Percentiles rank a stretch among this genome's conserved stretches.
These are phyloP conservation scores for Enteromius argenteus DNA, from an alignment of 2,797 vertebrate genomes.

Conservation along the genomic window DNA sequence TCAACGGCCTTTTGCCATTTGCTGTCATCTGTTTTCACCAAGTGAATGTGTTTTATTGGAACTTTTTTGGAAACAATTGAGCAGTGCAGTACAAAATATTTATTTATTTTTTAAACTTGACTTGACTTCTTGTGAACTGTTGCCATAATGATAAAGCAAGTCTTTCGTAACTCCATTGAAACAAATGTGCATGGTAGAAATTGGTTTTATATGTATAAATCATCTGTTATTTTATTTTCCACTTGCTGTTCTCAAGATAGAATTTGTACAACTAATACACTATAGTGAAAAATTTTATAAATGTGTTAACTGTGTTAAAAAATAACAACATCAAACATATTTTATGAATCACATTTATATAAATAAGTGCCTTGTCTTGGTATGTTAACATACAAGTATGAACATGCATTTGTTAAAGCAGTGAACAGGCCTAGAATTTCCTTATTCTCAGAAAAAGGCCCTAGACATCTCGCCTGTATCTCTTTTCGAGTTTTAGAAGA, in stretches of 20 bases:
- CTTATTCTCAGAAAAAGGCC: too few relatives aligned
- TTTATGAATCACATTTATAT: neutral
- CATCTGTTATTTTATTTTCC: too few relatives aligned
- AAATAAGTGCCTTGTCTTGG: neutral
- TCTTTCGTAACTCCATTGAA: neutral
- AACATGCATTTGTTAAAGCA: too few relatives aligned
- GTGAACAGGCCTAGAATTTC: too few relatives aligned
- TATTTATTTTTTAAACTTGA: neutral
- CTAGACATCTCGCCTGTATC: too few relatives aligned
- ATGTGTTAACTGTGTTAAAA: neutral
- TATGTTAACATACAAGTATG: too few relatives aligned
- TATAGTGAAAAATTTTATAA: neutral
- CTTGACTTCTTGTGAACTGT: neutral
- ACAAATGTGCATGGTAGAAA: neutral
- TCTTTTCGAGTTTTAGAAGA: too few relatives aligned
- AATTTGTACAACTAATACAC: neutral
- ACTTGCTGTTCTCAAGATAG: neutral
- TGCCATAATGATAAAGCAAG: neutral
- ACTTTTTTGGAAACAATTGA: neutral
- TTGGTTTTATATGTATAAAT: too few relatives aligned
- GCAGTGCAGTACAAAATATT: neutral
- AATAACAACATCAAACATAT: neutral
- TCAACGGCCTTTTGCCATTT: neutral
- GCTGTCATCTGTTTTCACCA: neutral
- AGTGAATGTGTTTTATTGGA: too few relatives aligned